phyloP scores from a whole-genome alignment of 2,888 invertebrate species.

The Rhopalosiphum nymphaeae region DNA sequence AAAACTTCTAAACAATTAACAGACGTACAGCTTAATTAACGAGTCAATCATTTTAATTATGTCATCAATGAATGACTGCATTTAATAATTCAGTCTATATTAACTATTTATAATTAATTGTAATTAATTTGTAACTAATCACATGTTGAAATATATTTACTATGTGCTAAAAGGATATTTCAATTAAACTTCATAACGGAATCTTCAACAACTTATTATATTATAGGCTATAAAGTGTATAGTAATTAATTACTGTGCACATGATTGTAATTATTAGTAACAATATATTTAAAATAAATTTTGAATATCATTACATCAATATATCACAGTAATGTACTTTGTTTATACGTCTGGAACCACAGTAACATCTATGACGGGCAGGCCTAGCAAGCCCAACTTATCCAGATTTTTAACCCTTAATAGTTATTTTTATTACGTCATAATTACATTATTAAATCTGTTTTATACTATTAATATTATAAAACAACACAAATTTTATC shows the following conservation, averaged over 20 bases:
- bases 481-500: background rate
- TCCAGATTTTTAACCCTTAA: background rate
- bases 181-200: conserved; percentile 2
- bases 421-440: background rate
- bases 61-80: background rate
- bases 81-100: background rate
- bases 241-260: background rate
- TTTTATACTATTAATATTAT: background rate
- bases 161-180: background rate
- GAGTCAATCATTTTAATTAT: background rate
- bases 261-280: background rate
- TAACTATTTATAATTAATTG: conserved; percentile 3
- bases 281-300: background rate
- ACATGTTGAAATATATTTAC: background rate
- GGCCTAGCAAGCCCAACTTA: background rate
- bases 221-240: background rate
- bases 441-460: background rate
- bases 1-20: background rate
- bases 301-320: background rate
- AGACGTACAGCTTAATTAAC: conserved; percentile 12
- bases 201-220: background rate
- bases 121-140: conserved; percentile 19
- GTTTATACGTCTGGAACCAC: background rate
- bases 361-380: background rate
- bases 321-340: background rate